A percentile compares a stretch with the other conserved stretches of the same genome.
These are phyloP conservation scores for Caloenas nicobarica DNA, from an alignment of 2,113 vertebrate species.

Conservation along the genomic window DNA sequence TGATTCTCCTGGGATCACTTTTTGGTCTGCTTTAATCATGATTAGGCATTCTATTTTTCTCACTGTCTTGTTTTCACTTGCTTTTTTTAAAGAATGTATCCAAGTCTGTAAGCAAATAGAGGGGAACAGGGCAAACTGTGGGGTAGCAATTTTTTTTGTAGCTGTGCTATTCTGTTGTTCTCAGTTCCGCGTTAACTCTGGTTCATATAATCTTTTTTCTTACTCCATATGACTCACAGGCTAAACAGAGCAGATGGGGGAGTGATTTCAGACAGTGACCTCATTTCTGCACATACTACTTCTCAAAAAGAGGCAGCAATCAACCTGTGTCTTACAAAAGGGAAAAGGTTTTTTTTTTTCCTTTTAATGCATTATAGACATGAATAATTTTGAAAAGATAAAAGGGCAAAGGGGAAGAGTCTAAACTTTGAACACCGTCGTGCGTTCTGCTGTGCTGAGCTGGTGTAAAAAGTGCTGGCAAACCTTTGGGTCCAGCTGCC, in stretches of 20 bases:
- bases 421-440: background rate
- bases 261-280: constrained; percentile 64
- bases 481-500: background rate
- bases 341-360: background rate
- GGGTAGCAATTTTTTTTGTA: background rate
- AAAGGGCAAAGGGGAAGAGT: background rate
- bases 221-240: constrained; percentile 41
- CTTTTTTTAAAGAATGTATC: background rate
- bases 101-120: background rate
- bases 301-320: constrained; percentile 26
- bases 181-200: background rate
- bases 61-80: background rate
- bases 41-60: background rate
- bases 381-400: constrained; percentile 12
- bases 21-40: background rate
- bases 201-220: constrained; percentile 42
- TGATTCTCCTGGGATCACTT: background rate
- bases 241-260: constrained; percentile 52
- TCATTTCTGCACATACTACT: constrained; percentile 51
- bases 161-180: background rate
- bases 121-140: background rate
- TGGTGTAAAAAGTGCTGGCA: background rate
- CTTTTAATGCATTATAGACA: background rate
- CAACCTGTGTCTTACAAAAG: background rate
- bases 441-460: background rate